Evolutionary conservation across 2,113 vertebrate species (phyloP).

Genomic region (Asarcornis scutulata): DNA sequence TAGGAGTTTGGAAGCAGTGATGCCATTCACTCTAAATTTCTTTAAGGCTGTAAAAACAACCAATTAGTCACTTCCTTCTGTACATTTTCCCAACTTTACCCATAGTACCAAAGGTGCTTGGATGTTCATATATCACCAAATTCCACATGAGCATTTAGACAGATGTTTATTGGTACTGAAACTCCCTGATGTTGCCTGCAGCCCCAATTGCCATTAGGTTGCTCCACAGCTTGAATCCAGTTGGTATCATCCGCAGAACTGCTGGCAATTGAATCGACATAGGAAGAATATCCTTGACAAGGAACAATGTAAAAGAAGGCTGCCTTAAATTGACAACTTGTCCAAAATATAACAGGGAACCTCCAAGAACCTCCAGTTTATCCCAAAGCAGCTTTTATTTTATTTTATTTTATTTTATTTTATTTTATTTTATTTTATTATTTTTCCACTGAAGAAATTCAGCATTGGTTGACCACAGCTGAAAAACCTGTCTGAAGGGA

Average conservation of each 20-base stretch:
- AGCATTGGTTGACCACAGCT: rapidly evolving
- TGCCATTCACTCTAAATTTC: not conserved
- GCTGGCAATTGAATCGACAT: not conserved
- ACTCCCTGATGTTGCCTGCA: not conserved
- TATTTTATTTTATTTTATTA: not conserved
- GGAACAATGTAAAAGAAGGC: not conserved
- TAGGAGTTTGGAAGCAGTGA: not conserved
- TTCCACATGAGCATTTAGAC: not conserved
- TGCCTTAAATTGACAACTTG: not conserved
- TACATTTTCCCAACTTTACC: not conserved
- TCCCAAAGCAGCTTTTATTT: not conserved
- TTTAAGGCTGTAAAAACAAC: not conserved
- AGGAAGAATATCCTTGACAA: not conserved
- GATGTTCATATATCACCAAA: not conserved
- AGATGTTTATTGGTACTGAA: not conserved
- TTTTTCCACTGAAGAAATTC: not conserved
- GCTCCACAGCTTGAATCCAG: not conserved
- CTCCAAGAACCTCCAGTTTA: not conserved
- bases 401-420: too few species aligned
- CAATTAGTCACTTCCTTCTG: not conserved
- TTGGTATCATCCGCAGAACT: not conserved
- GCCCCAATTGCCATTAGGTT: not conserved
- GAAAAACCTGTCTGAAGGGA: not conserved
- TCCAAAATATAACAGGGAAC: not conserved
- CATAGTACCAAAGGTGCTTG: not conserved